Conservation (phyloP, 2,113 vertebrate species). For the Anolis carolinensis region DNA sequence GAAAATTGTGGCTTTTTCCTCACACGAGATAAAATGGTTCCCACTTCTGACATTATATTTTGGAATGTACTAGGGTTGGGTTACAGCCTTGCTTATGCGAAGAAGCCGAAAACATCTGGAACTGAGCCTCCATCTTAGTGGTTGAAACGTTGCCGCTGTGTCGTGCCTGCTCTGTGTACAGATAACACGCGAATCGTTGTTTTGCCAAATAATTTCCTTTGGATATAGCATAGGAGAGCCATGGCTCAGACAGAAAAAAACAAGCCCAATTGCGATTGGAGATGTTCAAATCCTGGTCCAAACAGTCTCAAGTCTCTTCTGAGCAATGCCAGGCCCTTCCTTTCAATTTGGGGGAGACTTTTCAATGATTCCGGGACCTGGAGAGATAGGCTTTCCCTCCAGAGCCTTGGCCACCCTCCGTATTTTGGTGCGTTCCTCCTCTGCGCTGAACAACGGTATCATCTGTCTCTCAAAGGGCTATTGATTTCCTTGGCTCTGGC, state of each 20-base stretch:
- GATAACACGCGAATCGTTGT: neutral
- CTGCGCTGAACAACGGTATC: conserved; percentile 22
- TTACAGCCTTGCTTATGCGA: too few species aligned
- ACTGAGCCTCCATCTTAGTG: neutral
- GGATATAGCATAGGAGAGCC: too few species aligned
- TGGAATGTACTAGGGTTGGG: too few species aligned
- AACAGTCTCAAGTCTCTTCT: neutral
- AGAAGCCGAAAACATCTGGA: too few species aligned
- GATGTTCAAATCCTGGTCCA: neutral
- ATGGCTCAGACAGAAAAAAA: neutral
- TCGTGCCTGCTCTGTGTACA: too few species aligned
- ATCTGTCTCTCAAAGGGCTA: conserved; percentile 52
- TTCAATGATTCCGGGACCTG: too few species aligned
- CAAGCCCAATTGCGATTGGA: too few species aligned
- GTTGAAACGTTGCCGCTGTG: neutral
- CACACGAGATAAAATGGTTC: too few species aligned
- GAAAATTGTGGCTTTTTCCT: too few species aligned
- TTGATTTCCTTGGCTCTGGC: conserved; percentile 64
- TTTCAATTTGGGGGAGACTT: neutral
- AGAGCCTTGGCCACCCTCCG: conserved; percentile 13
- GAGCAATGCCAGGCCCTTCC: neutral
- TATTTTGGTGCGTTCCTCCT: conserved; percentile 43
- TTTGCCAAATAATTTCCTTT: neutral
- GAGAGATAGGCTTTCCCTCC: conserved; percentile 8
- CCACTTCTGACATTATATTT: too few species aligned